Evolutionary conservation across 1,140 invertebrate species (phyloP).

Genomic region (Procambarus clarkii): DNA sequence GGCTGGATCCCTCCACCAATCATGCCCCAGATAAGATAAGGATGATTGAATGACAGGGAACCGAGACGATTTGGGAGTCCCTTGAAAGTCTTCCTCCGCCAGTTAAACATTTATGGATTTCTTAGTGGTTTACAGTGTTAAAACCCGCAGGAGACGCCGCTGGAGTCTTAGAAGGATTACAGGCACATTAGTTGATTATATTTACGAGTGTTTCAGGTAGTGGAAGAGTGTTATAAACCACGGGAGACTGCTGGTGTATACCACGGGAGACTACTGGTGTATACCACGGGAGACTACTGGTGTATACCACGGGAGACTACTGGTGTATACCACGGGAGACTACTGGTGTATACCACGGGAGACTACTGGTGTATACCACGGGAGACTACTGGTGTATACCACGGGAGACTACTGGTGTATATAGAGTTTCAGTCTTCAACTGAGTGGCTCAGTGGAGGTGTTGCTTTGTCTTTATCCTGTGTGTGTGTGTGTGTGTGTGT

Average conservation of each 20-base stretch:
- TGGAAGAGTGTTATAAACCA: too few relatives aligned
- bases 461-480: neutral
- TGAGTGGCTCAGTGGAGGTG: too few relatives aligned
- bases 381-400: too few relatives aligned
- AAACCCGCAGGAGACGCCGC: neutral
- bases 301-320: too few relatives aligned
- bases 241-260: too few relatives aligned
- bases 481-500: neutral
- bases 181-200: constrained; percentile 24
- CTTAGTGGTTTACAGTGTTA: constrained; percentile 1
- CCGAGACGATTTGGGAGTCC: constrained; percentile 18
- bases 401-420: too few relatives aligned
- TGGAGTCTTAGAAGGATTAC: neutral
- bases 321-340: too few relatives aligned
- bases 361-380: too few relatives aligned
- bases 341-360: too few relatives aligned
- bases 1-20: constrained; percentile 44
- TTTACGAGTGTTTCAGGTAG: neutral
- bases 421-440: too few relatives aligned
- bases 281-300: too few relatives aligned
- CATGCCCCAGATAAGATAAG: constrained; percentile 52
- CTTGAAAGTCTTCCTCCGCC: constrained; percentile 3
- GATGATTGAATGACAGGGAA: constrained; percentile 55
- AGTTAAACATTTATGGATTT: constrained; percentile 41
- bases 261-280: too few relatives aligned